phyloP scores from a whole-genome alignment of 2,888 invertebrate species.

The Cylloceria caligata region DNA sequence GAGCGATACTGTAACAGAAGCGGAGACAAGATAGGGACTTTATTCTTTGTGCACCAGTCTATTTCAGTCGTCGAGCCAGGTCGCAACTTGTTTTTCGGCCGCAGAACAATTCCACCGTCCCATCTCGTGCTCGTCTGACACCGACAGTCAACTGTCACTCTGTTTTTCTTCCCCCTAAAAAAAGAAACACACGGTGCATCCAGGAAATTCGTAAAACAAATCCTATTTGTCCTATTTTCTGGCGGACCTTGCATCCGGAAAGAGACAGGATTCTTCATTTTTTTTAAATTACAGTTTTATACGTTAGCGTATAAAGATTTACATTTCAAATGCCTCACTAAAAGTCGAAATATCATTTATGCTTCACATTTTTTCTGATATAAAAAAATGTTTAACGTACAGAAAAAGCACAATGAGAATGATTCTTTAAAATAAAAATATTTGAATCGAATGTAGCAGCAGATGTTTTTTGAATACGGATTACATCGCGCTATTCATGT shows the following conservation, averaged over 20 bases:
- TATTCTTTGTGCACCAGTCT: slow-evolving; percentile 30
- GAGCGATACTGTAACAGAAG: slow-evolving; percentile 30
- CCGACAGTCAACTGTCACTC: slow-evolving; percentile 7
- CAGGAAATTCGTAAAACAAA: not conserved
- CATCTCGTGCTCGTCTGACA: slow-evolving; percentile 25
- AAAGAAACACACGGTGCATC: not conserved
- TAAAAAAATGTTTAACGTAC: not conserved
- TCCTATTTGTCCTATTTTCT: not conserved
- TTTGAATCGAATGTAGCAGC: not conserved
- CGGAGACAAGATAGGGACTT: slow-evolving; percentile 15
- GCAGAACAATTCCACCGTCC: slow-evolving; percentile 12
- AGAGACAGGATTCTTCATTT: not conserved
- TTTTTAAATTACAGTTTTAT: slow-evolving; percentile 1
- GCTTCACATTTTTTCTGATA: not conserved
- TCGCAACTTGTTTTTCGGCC: slow-evolving; percentile 16
- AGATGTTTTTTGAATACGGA: not conserved
- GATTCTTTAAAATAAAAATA: no score
- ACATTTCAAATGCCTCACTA: not conserved
- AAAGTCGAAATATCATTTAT: not conserved
- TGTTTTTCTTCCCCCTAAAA: not conserved
- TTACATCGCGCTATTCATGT: not conserved
- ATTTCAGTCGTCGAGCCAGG: slow-evolving; percentile 17
- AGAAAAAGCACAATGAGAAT: not conserved
- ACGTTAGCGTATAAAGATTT: not conserved
- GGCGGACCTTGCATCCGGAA: not conserved